Evolutionary conservation across 1,140 invertebrate genomes (phyloP).

Genomic region (Euwallacea similis): DNA sequence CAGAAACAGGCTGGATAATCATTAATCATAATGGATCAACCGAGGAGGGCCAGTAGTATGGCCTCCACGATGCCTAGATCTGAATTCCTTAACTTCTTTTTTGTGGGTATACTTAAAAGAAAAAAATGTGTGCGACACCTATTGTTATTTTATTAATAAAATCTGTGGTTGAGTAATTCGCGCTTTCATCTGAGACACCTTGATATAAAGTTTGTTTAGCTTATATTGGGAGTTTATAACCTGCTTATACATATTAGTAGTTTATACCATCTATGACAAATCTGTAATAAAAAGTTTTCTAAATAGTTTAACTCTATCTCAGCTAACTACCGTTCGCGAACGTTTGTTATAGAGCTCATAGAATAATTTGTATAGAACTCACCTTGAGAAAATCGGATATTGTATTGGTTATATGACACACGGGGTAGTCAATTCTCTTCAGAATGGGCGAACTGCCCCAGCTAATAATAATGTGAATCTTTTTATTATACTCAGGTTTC

Average conservation of each 20-base stretch:
- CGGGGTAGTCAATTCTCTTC: slow-evolving; percentile 17
- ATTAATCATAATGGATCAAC: not conserved
- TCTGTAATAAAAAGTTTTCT: too few species aligned
- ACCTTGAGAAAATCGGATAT: slow-evolving; percentile 1
- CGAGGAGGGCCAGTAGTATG: not conserved
- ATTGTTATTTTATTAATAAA: too few species aligned
- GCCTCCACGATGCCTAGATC: not conserved
- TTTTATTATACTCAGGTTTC: slow-evolving; percentile 63
- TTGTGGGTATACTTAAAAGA: not conserved
- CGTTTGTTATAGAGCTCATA: not conserved
- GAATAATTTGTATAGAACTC: not conserved
- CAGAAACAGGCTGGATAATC: not conserved
- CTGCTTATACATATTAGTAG: too few species aligned
- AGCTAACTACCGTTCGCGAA: too few species aligned
- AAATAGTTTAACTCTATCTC: too few species aligned
- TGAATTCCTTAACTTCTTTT: not conserved
- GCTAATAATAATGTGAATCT: slow-evolving; percentile 52
- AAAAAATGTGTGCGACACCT: not conserved
- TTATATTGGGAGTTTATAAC: too few species aligned
- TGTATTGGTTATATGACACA: not conserved
- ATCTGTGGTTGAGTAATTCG: too few species aligned
- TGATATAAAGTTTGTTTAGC: too few species aligned
- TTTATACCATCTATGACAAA: too few species aligned
- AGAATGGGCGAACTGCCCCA: slow-evolving; percentile 3
- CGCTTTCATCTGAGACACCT: too few species aligned